Evolutionary conservation across 2,888 invertebrate genomes (phyloP), one percentile per base, ranked within the genome.

Genomic region (Thereva nobilitata): DNA sequence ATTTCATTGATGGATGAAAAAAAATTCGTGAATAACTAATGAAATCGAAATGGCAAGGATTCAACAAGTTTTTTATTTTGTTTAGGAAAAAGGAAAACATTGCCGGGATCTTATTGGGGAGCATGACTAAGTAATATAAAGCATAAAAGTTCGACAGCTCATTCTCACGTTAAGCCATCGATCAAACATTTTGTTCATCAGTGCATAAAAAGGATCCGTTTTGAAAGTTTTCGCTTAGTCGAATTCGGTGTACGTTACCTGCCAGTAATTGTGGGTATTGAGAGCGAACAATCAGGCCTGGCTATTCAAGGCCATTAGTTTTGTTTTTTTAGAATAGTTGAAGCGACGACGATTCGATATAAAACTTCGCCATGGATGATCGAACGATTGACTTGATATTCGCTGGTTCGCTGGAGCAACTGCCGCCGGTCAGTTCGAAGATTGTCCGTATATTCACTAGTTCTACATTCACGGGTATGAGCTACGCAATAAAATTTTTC

Each of bases 361-460:
- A 44, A n/a, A 64, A 53, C 35, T 44, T 47, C 35, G 49, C 23
- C 10, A 95, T 95, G 95, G 95, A 95, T 78, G 95, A 95, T 80
- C 86, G 90, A 69, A 92, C 92, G 0, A 89, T 96, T 41, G 95
- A 96, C 80, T 86, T 91, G 64, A 95, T 96, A 76, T 96, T 96
- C 82, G 86, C 88, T 38, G 96, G 96, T 34, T 91, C 92, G 0
- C 82, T 96, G 73, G 91, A 93, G 78, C 88, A 89, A 57, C 83
- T 98, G 73, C 97, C 97, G 0, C 92, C 96, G 0, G 95, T 98
- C 71, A 95, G 95, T 82, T 97, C 97, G 49, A 97, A 97, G 85
- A 96, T 98, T 76, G 98, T 98, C 37, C 86, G 98, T 73, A 98
- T 98, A 75, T 98, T 98, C 79, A 97, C 97, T 69, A 97, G 96